Evolutionary conservation across 2,888 invertebrate genomes (phyloP).

Genomic region (Strigamia crassipes): DNA sequence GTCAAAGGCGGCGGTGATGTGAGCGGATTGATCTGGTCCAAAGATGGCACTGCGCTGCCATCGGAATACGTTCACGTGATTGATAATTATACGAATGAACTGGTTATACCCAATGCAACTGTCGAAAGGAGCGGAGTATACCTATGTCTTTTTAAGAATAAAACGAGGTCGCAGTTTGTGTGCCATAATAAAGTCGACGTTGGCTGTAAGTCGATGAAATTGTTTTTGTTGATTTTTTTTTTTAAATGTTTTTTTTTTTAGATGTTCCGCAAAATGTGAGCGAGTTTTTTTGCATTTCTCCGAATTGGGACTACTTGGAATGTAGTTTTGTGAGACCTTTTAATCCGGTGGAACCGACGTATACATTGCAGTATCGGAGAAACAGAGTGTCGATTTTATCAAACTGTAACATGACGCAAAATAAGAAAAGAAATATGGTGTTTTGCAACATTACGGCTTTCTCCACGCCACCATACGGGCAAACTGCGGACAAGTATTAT

Average conservation of each 20-base stretch:
- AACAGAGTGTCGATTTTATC: not conserved
- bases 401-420: not conserved
- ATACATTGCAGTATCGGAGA: not conserved
- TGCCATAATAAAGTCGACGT: conserved; percentile 21
- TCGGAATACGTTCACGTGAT: not conserved
- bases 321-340: conserved; percentile 4
- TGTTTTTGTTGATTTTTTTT: not conserved
- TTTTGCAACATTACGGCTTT: not conserved
- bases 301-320: conserved; percentile 30
- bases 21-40: conserved; percentile 17
- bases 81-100: conserved; percentile 14
- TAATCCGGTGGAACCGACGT: conserved; percentile 12
- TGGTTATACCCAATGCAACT: conserved; percentile 6
- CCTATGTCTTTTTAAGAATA: not conserved
- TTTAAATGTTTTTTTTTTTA: not conserved
- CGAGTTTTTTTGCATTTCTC: conserved; percentile 37
- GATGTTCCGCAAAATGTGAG: not conserved
- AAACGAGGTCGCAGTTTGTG: not conserved
- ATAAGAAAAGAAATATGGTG: not conserved
- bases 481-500: not conserved
- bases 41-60: not conserved
- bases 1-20: not conserved
- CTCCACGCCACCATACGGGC: not conserved
- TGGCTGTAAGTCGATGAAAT: conserved; percentile 25
- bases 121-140: not conserved